These are phyloP conservation scores for Ligdia adustata DNA, from an alignment of 2,888 invertebrate genomes.

Conservation along the genomic window DNA sequence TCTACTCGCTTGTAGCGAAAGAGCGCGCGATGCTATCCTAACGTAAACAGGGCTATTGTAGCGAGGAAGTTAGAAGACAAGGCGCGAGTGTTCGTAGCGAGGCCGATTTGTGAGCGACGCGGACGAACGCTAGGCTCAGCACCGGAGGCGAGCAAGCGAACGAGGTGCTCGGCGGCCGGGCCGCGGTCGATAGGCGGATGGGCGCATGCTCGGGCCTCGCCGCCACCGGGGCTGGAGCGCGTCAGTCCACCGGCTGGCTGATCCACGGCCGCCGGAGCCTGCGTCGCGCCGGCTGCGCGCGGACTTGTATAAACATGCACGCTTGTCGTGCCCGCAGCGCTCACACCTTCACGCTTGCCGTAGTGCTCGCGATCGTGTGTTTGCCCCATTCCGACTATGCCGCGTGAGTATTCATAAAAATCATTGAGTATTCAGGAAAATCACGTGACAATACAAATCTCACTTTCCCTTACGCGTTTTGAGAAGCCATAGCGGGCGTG, in stretches of 20 bases:
- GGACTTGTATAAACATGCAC: slow-evolving; percentile 62
- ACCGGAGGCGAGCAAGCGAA: slow-evolving; percentile 50
- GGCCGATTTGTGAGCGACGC: background rate
- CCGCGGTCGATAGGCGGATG: slow-evolving; percentile 65
- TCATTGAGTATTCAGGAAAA: background rate
- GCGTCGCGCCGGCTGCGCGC: slow-evolving; percentile 59
- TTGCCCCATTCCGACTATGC: slow-evolving; percentile 68
- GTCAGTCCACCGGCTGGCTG: slow-evolving; percentile 70
- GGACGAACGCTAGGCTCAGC: background rate
- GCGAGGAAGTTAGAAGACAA: too few relatives aligned
- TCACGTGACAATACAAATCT: slow-evolving; percentile 19
- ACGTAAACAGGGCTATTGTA: too few relatives aligned
- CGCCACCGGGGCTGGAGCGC: slow-evolving; percentile 49
- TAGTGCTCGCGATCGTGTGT: slow-evolving; percentile 68
- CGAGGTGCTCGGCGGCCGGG: slow-evolving; percentile 43
- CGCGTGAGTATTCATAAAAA: slow-evolving; percentile 73
- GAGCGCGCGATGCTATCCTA: too few relatives aligned
- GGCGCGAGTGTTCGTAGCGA: too few relatives aligned
- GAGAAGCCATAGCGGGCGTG: slow-evolving; percentile 58
- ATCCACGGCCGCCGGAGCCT: slow-evolving; percentile 71
- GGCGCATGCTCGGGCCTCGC: slow-evolving; percentile 67
- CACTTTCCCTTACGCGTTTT: slow-evolving; percentile 33
- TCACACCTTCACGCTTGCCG: slow-evolving; percentile 67
- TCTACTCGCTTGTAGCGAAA: too few relatives aligned
- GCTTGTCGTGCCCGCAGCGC: slow-evolving; percentile 69